These are phyloP conservation scores for Pampusana beccarii DNA, from an alignment of 2,113 vertebrate species.

Conservation along the genomic window DNA sequence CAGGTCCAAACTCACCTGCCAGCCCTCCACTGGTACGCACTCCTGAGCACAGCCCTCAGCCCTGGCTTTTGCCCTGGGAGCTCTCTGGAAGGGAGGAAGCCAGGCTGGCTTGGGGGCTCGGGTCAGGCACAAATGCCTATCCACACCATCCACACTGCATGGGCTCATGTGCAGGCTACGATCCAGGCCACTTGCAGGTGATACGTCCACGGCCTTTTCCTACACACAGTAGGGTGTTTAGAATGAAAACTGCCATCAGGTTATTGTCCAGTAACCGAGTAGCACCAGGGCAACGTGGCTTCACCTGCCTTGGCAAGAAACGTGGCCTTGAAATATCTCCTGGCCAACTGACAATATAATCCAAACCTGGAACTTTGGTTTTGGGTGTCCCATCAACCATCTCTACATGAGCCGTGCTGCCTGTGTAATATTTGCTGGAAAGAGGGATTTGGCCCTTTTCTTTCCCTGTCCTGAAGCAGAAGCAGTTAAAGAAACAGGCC, in stretches of 20 bases:
- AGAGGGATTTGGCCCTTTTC: background rate
- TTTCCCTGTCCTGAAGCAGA: background rate
- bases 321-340: background rate
- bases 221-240: background rate
- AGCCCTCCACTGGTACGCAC: accelerated
- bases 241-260: background rate
- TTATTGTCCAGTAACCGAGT: background rate
- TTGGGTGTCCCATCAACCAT: background rate
- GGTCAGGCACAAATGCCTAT: background rate
- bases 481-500: background rate
- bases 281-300: background rate
- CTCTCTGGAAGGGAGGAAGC: background rate
- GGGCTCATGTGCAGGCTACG: background rate
- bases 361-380: background rate
- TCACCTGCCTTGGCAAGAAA: background rate
- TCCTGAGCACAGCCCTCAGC: background rate
- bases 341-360: background rate
- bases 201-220: background rate
- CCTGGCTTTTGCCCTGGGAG: background rate
- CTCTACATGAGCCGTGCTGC: background rate
- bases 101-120: background rate
- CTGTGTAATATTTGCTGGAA: background rate
- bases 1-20: background rate
- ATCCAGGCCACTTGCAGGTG: background rate
- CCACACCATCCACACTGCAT: background rate